These are phyloP conservation scores for Meles meles DNA, from an alignment of 2,113 vertebrate species.

Conservation along the genomic window DNA sequence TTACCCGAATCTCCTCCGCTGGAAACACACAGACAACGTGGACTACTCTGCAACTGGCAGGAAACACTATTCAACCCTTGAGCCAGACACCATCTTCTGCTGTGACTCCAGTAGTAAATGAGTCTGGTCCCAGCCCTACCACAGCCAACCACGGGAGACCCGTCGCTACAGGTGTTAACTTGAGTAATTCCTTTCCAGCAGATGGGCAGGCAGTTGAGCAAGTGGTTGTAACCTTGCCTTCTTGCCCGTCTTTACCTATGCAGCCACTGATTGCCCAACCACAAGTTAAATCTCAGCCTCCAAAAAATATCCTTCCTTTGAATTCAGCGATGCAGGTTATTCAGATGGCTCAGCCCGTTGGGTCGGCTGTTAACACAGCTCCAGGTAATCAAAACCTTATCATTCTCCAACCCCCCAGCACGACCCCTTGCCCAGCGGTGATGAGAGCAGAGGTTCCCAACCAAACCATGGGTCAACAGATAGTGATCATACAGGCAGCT, in stretches of 20 bases:
- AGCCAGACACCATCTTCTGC: constrained; percentile 86
- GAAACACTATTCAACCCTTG: constrained; percentile 95
- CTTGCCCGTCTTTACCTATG: constrained; percentile 86
- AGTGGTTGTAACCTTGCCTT: constrained; percentile 82
- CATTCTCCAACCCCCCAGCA: constrained; percentile 93
- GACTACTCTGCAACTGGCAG: constrained; percentile 95
- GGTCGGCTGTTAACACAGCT: constrained; percentile 84
- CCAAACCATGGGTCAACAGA: constrained; percentile 93
- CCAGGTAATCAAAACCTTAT: constrained; percentile 93
- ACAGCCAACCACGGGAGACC: constrained; percentile 71
- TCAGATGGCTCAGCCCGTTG: constrained; percentile 90
- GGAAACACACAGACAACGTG: constrained; percentile 97
- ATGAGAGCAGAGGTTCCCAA: constrained; percentile 90
- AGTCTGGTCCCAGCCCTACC: constrained; percentile 66
- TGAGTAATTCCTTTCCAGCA: constrained; percentile 78
- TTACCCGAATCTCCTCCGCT: constrained; percentile 84
- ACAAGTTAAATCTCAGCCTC: constrained; percentile 83
- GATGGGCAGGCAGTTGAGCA: constrained; percentile 83
- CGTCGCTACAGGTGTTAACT: constrained; percentile 68
- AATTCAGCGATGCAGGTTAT: constrained; percentile 97
- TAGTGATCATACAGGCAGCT: constrained; percentile 97
- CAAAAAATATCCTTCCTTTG: constrained; percentile 88
- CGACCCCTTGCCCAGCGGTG: constrained; percentile 85
- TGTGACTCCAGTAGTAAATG: constrained; percentile 77
- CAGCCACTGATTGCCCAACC: constrained; percentile 85